These are phyloP conservation scores for Elachura formosa DNA, from an alignment of 2,113 vertebrate genomes.

Conservation along the genomic window DNA sequence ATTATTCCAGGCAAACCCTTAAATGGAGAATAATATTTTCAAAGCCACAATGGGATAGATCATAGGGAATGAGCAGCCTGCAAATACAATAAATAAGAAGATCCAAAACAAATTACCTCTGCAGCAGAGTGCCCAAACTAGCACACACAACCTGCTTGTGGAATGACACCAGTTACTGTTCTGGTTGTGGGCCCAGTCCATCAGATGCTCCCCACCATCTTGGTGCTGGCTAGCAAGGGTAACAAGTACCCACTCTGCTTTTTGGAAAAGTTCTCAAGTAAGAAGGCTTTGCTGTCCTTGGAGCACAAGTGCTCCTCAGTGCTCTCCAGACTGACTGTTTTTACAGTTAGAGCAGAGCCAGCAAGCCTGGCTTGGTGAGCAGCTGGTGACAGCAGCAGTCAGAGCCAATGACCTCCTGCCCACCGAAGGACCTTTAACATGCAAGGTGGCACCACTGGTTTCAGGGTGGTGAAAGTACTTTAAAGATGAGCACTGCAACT, in stretches of 20 bases:
- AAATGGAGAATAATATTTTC: neutral
- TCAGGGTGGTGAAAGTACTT: neutral
- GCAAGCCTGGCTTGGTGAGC: accelerated
- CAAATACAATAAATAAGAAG: neutral
- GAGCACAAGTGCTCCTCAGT: neutral
- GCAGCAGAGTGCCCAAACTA: neutral
- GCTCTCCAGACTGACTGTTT: neutral
- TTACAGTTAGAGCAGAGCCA: neutral
- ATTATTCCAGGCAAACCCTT: constrained; percentile 11
- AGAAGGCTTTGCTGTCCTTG: neutral
- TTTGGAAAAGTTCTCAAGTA: accelerated
- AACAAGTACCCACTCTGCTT: neutral
- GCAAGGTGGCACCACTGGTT: neutral
- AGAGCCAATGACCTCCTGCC: neutral
- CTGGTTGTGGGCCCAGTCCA: neutral
- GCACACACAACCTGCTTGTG: accelerated
- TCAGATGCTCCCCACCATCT: neutral
- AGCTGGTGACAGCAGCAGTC: accelerated
- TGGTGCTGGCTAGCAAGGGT: neutral
- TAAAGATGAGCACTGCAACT: neutral
- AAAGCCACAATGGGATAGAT: neutral
- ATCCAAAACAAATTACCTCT: neutral
- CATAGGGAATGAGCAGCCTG: neutral
- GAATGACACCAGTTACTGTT: neutral
- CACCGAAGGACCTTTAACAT: accelerated